Percentiles rank a stretch among this genome's conserved stretches.
phyloP scores from a whole-genome alignment of 2,888 invertebrate species.

The Gortyna flavago region DNA sequence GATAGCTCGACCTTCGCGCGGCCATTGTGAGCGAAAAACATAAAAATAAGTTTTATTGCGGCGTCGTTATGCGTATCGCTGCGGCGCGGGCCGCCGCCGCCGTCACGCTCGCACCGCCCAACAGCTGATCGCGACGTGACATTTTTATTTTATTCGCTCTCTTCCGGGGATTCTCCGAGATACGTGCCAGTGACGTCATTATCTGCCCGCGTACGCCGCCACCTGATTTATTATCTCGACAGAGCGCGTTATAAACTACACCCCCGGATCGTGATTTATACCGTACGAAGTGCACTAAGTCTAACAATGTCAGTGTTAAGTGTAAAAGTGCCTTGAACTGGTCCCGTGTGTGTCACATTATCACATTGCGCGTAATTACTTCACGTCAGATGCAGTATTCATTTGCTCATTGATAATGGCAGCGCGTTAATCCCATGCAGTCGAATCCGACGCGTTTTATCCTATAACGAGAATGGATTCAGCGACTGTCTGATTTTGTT shows the following conservation, averaged over 20 bases:
- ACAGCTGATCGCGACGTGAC: constrained; percentile 90
- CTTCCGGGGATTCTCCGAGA: constrained; percentile 90
- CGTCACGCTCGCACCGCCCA: constrained; percentile 85
- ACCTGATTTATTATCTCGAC: constrained; percentile 87
- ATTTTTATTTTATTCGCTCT: constrained; percentile 90
- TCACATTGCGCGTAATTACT: constrained; percentile 53
- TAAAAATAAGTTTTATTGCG: constrained; percentile 91
- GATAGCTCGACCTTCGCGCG: constrained; percentile 90
- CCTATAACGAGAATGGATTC: constrained; percentile 19
- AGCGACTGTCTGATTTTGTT: constrained; percentile 8
- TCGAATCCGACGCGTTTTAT: constrained; percentile 16
- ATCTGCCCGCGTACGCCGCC: constrained; percentile 83
- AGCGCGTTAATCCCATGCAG: constrained; percentile 23
- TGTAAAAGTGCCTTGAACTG: constrained; percentile 67
- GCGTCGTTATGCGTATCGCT: constrained; percentile 89
- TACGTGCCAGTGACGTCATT: constrained; percentile 89
- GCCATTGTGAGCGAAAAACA: constrained; percentile 91
- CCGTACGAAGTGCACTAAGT: constrained; percentile 61
- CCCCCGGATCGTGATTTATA: constrained; percentile 81
- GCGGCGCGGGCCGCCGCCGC: constrained; percentile 79
- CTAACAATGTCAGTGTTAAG: constrained; percentile 79
- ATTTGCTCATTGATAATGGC: constrained; percentile 60
- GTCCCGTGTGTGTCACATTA: constrained; percentile 21
- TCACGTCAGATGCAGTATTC: constrained; percentile 66
- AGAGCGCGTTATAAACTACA: constrained; percentile 78